Evolutionary conservation across 2,888 invertebrate genomes (phyloP).

Genomic region (Pollenia labialis): DNA sequence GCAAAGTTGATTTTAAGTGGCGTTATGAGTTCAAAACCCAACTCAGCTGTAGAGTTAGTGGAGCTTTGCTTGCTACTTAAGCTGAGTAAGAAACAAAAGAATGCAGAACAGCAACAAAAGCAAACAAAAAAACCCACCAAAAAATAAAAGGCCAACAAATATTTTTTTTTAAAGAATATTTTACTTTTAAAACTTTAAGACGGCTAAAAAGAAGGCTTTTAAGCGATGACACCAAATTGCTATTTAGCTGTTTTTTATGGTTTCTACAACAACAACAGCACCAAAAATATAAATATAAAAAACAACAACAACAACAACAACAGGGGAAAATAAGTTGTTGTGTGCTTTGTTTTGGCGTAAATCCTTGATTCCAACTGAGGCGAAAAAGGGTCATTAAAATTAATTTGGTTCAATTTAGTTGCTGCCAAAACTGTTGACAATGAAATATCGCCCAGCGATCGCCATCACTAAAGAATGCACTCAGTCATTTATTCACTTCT

Average conservation of each 20-base stretch:
- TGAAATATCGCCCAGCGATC: conserved; percentile 78
- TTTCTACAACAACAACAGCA: conserved; percentile 48
- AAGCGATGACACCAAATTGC: conserved; percentile 84
- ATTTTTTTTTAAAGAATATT: not conserved
- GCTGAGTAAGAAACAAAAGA: conserved; percentile 60
- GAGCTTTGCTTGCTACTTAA: conserved; percentile 7
- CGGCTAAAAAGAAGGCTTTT: conserved; percentile 81
- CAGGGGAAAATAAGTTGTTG: conserved; percentile 54
- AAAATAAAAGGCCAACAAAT: conserved; percentile 13
- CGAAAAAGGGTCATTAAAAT: conserved; percentile 82
- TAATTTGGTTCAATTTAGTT: conserved; percentile 83
- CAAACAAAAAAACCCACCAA: not conserved
- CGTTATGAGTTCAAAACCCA: conserved; percentile 72
- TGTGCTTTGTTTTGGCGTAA: conserved; percentile 55
- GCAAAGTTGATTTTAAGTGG: conserved; percentile 73
- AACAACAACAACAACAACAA: conserved; percentile 14
- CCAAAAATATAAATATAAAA: not conserved
- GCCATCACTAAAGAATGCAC: conserved; percentile 72
- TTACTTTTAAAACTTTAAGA: conserved; percentile 41
- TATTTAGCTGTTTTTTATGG: conserved; percentile 79
- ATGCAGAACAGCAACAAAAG: conserved; percentile 49
- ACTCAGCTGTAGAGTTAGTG: not conserved
- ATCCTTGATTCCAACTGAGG: conserved; percentile 66
- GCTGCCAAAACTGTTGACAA: conserved; percentile 83
- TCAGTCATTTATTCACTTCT: conserved; percentile 69